These are phyloP conservation scores for Incurvaria masculella DNA, from an alignment of 2,888 invertebrate genomes.

Conservation along the genomic window DNA sequence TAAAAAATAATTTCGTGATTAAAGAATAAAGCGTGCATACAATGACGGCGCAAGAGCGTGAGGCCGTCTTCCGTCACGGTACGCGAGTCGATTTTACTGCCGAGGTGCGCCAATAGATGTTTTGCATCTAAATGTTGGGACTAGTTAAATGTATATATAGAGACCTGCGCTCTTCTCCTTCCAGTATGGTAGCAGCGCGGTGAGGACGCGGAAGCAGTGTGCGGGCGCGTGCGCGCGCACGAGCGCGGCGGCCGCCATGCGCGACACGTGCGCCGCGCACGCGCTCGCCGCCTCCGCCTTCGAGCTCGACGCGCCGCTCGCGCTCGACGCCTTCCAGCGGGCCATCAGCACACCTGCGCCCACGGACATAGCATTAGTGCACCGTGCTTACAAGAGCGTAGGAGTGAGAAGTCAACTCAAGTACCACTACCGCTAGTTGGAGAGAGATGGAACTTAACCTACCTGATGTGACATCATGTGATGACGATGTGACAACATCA, in stretches of 20 bases:
- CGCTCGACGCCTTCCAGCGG: constrained; percentile 56
- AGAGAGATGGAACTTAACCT: too few relatives aligned
- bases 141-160: too few relatives aligned
- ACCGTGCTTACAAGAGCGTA: too few relatives aligned
- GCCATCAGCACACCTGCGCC: constrained; percentile 73
- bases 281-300: constrained; percentile 26
- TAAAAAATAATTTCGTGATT: too few relatives aligned
- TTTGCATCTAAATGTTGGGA: too few relatives aligned
- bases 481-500: background rate
- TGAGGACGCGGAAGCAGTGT: constrained; percentile 41
- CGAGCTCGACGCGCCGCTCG: constrained; percentile 15
- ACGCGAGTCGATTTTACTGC: too few relatives aligned
- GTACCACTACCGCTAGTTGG: too few relatives aligned
- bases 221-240: constrained; percentile 37
- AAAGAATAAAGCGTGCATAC: too few relatives aligned
- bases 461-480: background rate
- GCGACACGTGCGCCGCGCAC: constrained; percentile 46
- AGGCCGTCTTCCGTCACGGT: too few relatives aligned
- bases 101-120: too few relatives aligned
- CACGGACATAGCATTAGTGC: background rate
- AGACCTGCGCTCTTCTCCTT: constrained; percentile 50
- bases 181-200: constrained; percentile 65
- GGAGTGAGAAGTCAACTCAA: too few relatives aligned
- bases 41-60: too few relatives aligned
- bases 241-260: constrained; percentile 39